Percentiles rank a stretch among this genome's conserved stretches.
These are phyloP conservation scores for Theristus sp. DNA, from an alignment of 2,888 invertebrate species.

Conservation along the genomic window DNA sequence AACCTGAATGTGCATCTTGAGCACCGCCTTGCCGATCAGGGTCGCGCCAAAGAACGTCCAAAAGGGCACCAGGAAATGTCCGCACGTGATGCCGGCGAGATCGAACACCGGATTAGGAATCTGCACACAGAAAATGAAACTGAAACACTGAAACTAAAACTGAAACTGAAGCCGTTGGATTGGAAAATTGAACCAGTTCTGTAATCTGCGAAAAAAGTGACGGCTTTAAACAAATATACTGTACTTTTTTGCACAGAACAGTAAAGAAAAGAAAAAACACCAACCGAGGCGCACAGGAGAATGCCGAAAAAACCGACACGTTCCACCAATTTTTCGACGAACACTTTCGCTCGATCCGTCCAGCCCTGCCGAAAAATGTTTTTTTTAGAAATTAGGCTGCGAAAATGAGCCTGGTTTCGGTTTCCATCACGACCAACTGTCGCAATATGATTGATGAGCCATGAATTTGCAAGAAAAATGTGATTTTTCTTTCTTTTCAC, in stretches of 20 bases:
- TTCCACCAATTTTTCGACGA: slow-evolving; percentile 48
- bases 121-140: not conserved
- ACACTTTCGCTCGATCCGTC: slow-evolving; percentile 17
- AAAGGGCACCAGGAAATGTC: slow-evolving; percentile 94
- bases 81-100: slow-evolving; percentile 91
- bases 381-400: too few species aligned
- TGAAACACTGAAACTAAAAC: not conserved
- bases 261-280: too few species aligned
- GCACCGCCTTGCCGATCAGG: slow-evolving; percentile 46
- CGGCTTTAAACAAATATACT: too few species aligned
- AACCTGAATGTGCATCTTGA: slow-evolving; percentile 29
- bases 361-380: too few species aligned
- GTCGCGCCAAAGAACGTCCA: slow-evolving; percentile 99
- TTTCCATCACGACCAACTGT: too few species aligned
- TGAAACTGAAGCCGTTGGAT: too few species aligned
- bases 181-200: too few species aligned
- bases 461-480: too few species aligned
- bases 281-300: slow-evolving; percentile 79
- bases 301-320: slow-evolving; percentile 88
- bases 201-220: too few species aligned
- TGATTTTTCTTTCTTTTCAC: too few species aligned
- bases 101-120: slow-evolving; percentile 99
- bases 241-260: not conserved
- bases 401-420: too few species aligned
- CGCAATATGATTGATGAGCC: too few species aligned